Evolutionary conservation across 2,797 vertebrate species (phyloP).

Genomic region (Chloroceryle inda): DNA sequence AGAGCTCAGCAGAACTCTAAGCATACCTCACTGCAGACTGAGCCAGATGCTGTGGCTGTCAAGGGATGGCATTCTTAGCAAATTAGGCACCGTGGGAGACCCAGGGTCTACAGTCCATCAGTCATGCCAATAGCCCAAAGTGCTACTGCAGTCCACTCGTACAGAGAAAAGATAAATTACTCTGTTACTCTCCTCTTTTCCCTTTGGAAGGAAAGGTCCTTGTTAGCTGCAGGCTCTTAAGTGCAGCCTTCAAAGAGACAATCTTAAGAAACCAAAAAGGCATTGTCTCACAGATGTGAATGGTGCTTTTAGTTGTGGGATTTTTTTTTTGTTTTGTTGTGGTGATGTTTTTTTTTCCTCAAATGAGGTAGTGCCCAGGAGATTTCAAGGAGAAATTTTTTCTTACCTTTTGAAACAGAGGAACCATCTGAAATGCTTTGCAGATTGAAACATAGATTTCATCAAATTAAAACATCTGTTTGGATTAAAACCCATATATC

Average conservation of each 20-base stretch:
- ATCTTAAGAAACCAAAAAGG: background rate
- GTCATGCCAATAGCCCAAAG: background rate
- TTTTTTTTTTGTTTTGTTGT: rapidly evolving
- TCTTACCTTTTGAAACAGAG: background rate
- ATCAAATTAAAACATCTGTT: background rate
- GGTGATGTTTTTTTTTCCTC: background rate
- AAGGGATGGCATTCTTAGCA: constrained; percentile 7
- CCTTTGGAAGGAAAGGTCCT: constrained; percentile 1
- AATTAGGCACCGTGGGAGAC: background rate
- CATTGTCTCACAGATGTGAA: background rate
- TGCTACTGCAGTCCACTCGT: background rate
- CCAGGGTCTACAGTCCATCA: background rate
- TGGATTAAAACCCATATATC: background rate
- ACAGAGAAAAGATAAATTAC: constrained; percentile 32
- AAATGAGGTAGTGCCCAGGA: background rate
- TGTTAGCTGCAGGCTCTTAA: background rate
- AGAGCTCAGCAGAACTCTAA: background rate
- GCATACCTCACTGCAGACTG: background rate
- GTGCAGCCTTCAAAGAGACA: background rate
- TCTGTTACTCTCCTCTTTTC: constrained; percentile 9
- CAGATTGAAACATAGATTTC: background rate
- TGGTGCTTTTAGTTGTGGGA: background rate
- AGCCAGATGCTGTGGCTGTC: background rate
- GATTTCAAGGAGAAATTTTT: background rate
- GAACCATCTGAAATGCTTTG: background rate